Evolutionary conservation across 2,797 vertebrate genomes (phyloP).

Genomic region (Dermochelys coriacea): DNA sequence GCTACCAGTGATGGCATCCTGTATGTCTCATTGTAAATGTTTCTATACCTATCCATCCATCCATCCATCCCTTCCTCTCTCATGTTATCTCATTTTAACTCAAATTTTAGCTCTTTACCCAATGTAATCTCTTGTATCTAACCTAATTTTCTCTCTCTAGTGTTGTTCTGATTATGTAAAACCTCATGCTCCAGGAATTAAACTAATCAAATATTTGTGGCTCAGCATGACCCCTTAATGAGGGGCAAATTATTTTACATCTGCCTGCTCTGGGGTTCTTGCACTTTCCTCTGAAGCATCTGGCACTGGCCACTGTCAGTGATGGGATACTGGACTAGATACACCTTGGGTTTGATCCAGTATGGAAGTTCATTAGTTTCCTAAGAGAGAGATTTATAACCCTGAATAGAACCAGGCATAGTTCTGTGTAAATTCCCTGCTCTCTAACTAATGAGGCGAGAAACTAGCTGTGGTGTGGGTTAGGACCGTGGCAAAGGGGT

Average conservation of each 20-base stretch:
- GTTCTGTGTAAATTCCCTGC: not conserved
- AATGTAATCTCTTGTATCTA: not conserved
- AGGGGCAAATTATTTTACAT: not conserved
- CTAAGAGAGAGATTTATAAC: not conserved
- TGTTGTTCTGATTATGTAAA: not conserved
- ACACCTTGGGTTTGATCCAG: not conserved
- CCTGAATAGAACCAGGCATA: not conserved
- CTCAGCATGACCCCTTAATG: not conserved
- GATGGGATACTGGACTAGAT: not conserved
- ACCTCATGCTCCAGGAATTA: not conserved
- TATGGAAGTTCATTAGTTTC: not conserved
- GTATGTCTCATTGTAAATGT: not conserved
- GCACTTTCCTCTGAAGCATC: not conserved
- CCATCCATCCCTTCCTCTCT: not conserved
- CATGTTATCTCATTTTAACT: not conserved
- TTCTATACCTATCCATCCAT: not conserved
- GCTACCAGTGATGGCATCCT: conserved; percentile 45
- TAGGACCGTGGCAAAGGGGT: not conserved
- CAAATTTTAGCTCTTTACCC: not conserved
- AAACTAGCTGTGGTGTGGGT: not conserved
- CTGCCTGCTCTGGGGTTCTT: not conserved
- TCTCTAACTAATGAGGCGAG: not conserved
- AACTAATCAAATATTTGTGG: not conserved
- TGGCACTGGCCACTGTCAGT: not conserved
- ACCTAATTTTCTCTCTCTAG: not conserved